phyloP scores from a whole-genome alignment of 2,113 vertebrate species.

The Brevimyrus niger region DNA sequence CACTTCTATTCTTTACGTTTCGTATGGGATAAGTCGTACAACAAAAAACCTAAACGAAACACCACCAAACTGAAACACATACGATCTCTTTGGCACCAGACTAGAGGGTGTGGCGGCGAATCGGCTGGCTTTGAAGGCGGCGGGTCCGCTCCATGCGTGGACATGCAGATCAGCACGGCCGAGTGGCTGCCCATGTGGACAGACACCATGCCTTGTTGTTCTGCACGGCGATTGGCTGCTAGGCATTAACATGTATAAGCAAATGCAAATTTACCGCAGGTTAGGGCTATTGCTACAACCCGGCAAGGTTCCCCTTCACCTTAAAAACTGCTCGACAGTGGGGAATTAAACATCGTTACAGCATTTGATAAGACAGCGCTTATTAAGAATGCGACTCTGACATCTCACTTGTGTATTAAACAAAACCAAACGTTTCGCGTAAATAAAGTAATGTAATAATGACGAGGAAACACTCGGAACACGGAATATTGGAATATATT shows the following conservation, averaged over 20 bases:
- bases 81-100: background rate
- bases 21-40: background rate
- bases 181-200: constrained; percentile 94
- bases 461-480: background rate
- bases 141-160: constrained; percentile 67
- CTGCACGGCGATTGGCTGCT: constrained; percentile 74
- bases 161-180: constrained; percentile 66
- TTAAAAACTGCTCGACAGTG: background rate
- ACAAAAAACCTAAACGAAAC: background rate
- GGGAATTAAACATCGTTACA: background rate
- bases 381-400: background rate
- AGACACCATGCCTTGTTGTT: constrained; percentile 95
- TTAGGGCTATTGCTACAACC: constrained; percentile 50
- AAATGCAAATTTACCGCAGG: constrained; percentile 71
- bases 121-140: constrained; percentile 40
- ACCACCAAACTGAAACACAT: background rate
- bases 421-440: background rate
- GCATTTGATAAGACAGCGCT: background rate
- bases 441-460: background rate
- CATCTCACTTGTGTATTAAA: background rate
- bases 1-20: background rate
- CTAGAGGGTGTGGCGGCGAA: constrained; percentile 10
- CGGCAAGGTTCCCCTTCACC: constrained; percentile 14
- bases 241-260: constrained; percentile 61
- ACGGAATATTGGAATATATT: no score